Conservation (phyloP, 2,797 vertebrate species). For the Pygocentrus nattereri region DNA sequence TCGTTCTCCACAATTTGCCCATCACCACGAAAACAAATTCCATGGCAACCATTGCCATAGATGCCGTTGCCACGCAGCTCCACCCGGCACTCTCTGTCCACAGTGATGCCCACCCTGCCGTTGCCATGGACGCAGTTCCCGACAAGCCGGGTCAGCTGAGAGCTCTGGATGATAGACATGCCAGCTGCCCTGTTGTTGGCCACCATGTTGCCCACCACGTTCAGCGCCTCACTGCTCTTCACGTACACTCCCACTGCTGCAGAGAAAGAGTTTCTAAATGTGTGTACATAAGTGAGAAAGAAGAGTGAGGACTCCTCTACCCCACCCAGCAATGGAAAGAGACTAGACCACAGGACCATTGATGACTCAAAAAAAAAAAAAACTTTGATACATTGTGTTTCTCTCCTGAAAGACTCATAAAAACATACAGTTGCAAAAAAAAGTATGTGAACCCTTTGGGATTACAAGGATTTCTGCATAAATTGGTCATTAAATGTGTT, state of each 20-base stretch:
- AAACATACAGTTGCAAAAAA: too few relatives aligned
- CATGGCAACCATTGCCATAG: slow-evolving; percentile 87
- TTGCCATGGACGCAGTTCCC: slow-evolving; percentile 90
- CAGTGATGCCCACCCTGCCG: slow-evolving; percentile 80
- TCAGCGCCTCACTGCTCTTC: slow-evolving; percentile 89
- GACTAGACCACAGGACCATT: too few relatives aligned
- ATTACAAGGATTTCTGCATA: too few relatives aligned
- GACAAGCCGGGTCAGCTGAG: slow-evolving; percentile 84
- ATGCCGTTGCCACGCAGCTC: slow-evolving; percentile 90
- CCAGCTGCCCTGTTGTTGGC: slow-evolving; percentile 83
- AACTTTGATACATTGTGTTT: too few relatives aligned
- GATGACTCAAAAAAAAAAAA: too few relatives aligned
- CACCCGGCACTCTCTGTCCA: slow-evolving; percentile 86
- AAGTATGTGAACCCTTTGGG: too few relatives aligned
- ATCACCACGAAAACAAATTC: slow-evolving; percentile 83
- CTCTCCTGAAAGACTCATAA: too few relatives aligned
- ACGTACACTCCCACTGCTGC: slow-evolving; percentile 89
- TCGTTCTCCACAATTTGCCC: slow-evolving; percentile 88
- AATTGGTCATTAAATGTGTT: too few relatives aligned
- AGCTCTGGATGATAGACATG: slow-evolving; percentile 86
- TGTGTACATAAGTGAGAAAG: too few relatives aligned
- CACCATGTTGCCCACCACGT: slow-evolving; percentile 85
- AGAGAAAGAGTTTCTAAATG: background rate
- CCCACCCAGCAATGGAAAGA: background rate
- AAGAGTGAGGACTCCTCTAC: too few relatives aligned